Base-by-base conservation (phyloP, 2,113 vertebrate genomes). In the Brachyhypopomus occidentalis region DNA sequence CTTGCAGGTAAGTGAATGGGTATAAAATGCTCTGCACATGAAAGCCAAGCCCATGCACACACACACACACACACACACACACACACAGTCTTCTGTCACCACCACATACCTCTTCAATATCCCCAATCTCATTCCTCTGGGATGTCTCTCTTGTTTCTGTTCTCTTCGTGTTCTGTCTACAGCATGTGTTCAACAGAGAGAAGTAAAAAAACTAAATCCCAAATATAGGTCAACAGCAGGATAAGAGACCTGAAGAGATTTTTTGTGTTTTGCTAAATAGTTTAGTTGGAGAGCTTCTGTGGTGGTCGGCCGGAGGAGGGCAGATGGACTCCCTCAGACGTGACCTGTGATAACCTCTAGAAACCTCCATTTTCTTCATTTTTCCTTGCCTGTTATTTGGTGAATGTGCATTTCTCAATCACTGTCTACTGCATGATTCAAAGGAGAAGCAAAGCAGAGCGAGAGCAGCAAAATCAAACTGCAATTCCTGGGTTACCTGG, bases 161-260 rank as follows among this genome's bases (percentile, higher is more conserved):
- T 23, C 59, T 81, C 17, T 23, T n/a, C 3, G 20, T 36, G 14
- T 67, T 38, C 30, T 22, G 6, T 41, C 63, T 66, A 52, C 45
- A 52, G 45, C 12, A 17, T 78, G n/a, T 70, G 66, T 67, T 69
- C 16, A 58, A 58, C 34, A 1, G 36, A 64, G 67, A 62, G 63
- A 38, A 9, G 2, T n/a, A 72, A n/a, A 30, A 17, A 62, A 23
- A 62, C 25, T 27, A 63, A 62, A 27, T 55, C 45, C 16, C 22
- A 5, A 87, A 91, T 89, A 77, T 89, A 76, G 83, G 85, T 90
- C 88, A 86, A 76, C 71, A 87, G 84, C 45, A 81, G 55, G 41
- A 36, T 83, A 87, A 45, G 62, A 30, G n/a, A n/a, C n/a, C n/a
- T n/a, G n/a, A n/a, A n/a, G n/a, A n/a, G n/a, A 85, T 85, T 88